Conservation (phyloP, 2,888 invertebrate genomes). For the Leucozona laternaria region DNA sequence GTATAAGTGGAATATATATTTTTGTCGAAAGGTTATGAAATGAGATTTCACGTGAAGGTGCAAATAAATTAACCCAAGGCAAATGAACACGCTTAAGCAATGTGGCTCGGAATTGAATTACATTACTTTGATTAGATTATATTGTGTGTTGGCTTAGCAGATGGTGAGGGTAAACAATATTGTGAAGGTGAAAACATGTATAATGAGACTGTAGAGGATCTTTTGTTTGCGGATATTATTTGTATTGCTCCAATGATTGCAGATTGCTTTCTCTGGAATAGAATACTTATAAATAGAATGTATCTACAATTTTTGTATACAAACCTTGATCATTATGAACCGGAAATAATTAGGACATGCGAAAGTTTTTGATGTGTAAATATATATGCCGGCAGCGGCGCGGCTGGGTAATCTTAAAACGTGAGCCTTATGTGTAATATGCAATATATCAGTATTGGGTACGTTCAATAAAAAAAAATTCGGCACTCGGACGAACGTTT, state of each 20-base stretch:
- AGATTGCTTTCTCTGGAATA: not conserved
- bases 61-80: slow-evolving; percentile 4
- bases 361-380: too few species aligned
- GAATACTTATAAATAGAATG: too few species aligned
- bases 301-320: too few species aligned
- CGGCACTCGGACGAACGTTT: too few species aligned
- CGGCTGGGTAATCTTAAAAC: too few species aligned
- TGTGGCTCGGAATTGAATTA: slow-evolving; percentile 7
- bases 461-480: too few species aligned
- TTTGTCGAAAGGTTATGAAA: not conserved
- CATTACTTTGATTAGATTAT: slow-evolving; percentile 9
- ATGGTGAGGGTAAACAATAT: not conserved
- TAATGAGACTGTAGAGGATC: not conserved
- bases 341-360: too few species aligned
- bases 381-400: too few species aligned
- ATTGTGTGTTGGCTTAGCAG: not conserved
- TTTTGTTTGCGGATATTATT: not conserved
- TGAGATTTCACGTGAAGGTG: not conserved
- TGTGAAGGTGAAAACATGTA: not conserved
- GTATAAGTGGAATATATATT: not conserved
- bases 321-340: too few species aligned
- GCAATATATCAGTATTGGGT: too few species aligned
- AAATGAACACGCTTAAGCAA: not conserved
- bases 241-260: not conserved
- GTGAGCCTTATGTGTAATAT: too few species aligned